These are phyloP conservation scores for Hestina assimilis DNA, from an alignment of 1,140 invertebrate species.

Conservation along the genomic window DNA sequence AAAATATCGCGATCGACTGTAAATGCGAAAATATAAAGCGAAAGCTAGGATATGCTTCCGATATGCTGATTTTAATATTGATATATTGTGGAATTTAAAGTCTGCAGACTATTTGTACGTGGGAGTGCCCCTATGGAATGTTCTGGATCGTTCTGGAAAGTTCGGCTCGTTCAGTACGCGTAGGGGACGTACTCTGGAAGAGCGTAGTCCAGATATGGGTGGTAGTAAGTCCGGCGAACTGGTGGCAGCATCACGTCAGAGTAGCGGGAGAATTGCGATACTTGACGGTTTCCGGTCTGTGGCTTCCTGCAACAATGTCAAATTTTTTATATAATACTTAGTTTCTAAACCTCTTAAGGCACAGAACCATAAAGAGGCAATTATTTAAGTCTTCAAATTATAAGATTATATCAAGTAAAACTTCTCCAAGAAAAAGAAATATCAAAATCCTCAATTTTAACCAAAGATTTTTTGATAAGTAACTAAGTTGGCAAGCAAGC, in stretches of 20 bases:
- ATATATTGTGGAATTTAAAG: constrained; percentile 48
- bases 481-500: no score
- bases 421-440: no score
- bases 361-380: no score
- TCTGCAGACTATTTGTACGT: constrained; percentile 50
- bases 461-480: no score
- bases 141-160: constrained; percentile 39
- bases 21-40: constrained; percentile 61
- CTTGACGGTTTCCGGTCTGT: constrained; percentile 55
- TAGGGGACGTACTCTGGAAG: constrained; percentile 55
- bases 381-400: no score
- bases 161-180: constrained; percentile 50
- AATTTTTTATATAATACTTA: background rate
- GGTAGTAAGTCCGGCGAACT: constrained; percentile 53
- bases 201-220: constrained; percentile 57
- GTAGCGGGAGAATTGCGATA: constrained; percentile 70
- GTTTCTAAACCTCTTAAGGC: no score
- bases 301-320: constrained; percentile 52
- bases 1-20: constrained; percentile 58
- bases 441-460: no score
- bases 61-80: constrained; percentile 61
- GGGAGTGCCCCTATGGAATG: constrained; percentile 42
- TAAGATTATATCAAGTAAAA: no score
- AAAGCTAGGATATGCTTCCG: constrained; percentile 66
- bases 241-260: constrained; percentile 67